Evolutionary conservation across 2,888 invertebrate species (phyloP), one percentile per base, ranked within the genome.

Genomic region (Ligdia adustata): DNA sequence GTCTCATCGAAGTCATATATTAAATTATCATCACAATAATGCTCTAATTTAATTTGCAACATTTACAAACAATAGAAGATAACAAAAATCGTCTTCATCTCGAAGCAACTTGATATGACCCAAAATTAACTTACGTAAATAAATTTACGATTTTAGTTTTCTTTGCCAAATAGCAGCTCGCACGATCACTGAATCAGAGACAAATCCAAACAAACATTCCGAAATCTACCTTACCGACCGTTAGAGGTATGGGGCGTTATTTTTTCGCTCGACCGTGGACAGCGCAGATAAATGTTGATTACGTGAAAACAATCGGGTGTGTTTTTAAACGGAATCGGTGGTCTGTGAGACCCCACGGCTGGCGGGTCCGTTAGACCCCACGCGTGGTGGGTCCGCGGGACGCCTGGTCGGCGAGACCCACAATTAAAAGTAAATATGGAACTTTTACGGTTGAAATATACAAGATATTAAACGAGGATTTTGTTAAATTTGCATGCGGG

Each of bases 221-320:
- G 24, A 48, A 42, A 28, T 48, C 48, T 48, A 38, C 48, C 48
- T 9, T 22, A 2, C 0, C 33, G 20, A 14, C 24, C 7, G 0
- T n/a, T 14, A 4, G 26, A 9, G 12, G 22, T 29, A 32, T n/a
- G 41, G 6, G 11, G 31, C 34, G 41, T 47, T 52, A 48, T 53
- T 47, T 56, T 51, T 42, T 33, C 38, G 22, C 13, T 48, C 29
- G 13, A 27, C 44, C 46, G 55, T 28, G 52, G 55, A 55, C 52
- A 43, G 56, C 34, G 16, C 33, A 49, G 52, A 55, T 55, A 52
- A 41, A 55, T 52, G 52, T 58, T 52, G 47, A 48, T 48, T 58
- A 52, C 46, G 37, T 51, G 40, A 51, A 53, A 51, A 48, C 52
- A 52, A 46, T 55, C 51, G 46, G 26, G 41, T 12, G 20, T 52